Conservation (phyloP, 1,140 invertebrate genomes). For the Popillia japonica region DNA sequence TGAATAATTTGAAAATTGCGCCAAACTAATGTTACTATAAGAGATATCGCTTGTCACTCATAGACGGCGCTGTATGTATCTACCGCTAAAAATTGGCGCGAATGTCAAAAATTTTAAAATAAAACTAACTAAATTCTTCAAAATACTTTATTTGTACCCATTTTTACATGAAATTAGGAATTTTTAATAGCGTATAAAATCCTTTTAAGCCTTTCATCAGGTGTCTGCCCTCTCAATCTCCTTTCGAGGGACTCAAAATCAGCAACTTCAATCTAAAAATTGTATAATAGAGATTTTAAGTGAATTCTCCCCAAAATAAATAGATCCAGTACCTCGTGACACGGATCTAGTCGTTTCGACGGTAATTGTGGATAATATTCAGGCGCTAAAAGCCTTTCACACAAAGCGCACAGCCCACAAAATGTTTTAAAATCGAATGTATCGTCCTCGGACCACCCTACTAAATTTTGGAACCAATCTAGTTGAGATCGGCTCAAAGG, state of each 20-base stretch:
- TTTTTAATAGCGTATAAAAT: conserved; percentile 55
- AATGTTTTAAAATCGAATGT: conserved; percentile 70
- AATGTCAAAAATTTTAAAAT: too few relatives aligned
- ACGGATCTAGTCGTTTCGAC: conserved; percentile 57
- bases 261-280: conserved; percentile 57
- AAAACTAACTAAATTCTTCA: too few relatives aligned
- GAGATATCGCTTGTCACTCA: too few relatives aligned
- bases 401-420: conserved; percentile 73
- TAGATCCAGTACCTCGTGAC: conserved; percentile 54
- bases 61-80: too few relatives aligned
- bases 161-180: conserved; percentile 22
- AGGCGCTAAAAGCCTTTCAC: conserved; percentile 66
- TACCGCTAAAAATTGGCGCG: too few relatives aligned
- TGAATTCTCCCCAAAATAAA: not conserved
- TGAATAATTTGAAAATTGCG: too few relatives aligned
- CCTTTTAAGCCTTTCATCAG: conserved; percentile 50
- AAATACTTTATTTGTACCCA: too few relatives aligned
- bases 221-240: conserved; percentile 52
- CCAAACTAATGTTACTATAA: too few relatives aligned
- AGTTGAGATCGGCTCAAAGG: conserved; percentile 63
- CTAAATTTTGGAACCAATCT: conserved; percentile 60
- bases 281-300: conserved; percentile 25
- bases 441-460: conserved; percentile 64
- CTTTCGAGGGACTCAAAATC: conserved; percentile 58
- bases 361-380: conserved; percentile 54